phyloP scores from a whole-genome alignment of 2,113 vertebrate species.

The Tyrannus savana region DNA sequence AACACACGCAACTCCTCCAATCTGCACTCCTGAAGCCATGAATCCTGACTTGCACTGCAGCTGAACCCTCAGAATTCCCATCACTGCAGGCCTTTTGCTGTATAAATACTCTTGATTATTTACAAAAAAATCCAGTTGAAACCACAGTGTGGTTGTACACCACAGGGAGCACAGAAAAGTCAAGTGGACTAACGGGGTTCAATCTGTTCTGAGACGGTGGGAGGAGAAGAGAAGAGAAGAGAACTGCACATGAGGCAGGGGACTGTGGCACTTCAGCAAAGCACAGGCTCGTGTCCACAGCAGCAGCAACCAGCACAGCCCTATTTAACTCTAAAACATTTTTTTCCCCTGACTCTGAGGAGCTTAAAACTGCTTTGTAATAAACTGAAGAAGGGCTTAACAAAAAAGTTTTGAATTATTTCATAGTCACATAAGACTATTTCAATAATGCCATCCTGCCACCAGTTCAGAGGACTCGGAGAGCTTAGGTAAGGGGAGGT shows the following conservation, averaged over 20 bases:
- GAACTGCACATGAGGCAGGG: neutral
- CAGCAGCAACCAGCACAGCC: neutral
- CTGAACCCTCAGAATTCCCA: neutral
- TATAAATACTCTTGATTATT: neutral
- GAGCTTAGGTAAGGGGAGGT: neutral
- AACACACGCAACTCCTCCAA: neutral
- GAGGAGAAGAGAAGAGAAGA: neutral
- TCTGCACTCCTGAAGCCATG: neutral
- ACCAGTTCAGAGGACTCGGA: neutral
- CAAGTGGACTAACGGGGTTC: neutral
- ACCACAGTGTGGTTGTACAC: neutral
- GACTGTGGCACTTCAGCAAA: neutral
- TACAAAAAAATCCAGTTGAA: neutral
- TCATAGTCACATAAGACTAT: neutral
- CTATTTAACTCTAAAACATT: accelerated
- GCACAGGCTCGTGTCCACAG: neutral
- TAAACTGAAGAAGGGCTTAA: neutral
- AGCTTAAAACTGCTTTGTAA: neutral
- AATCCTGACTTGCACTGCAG: neutral
- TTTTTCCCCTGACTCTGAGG: neutral
- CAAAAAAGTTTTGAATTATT: neutral
- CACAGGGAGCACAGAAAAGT: neutral
- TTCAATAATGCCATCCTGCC: neutral
- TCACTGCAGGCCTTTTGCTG: neutral
- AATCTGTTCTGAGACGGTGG: neutral